Conservation (phyloP, 2,888 invertebrate genomes). For the Pyrocoelia pectoralis region DNA sequence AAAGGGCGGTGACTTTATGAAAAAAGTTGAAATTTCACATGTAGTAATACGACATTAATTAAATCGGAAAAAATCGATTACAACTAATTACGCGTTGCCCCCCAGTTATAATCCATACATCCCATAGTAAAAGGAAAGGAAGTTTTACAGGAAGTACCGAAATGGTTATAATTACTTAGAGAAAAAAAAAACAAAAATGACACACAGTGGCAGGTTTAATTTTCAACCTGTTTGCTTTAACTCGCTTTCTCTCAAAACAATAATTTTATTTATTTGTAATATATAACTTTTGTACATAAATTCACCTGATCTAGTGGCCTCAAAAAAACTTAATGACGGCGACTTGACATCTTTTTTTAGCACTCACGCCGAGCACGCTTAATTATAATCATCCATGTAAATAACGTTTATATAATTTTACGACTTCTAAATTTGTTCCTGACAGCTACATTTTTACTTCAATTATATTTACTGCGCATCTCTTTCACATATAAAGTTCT, state of each 20-base stretch:
- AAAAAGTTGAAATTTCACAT: background rate
- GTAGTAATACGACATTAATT: too few species aligned
- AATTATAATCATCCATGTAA: background rate
- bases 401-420: conserved; percentile 1
- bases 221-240: background rate
- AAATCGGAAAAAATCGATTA: background rate
- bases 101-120: background rate
- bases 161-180: conserved; percentile 1
- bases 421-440: background rate
- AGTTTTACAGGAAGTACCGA: conserved; percentile 13
- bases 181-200: conserved; percentile 16
- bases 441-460: background rate
- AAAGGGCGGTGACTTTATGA: conserved; percentile 2
- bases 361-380: too few species aligned
- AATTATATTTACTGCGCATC: background rate
- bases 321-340: background rate
- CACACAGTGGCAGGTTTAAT: background rate
- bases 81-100: background rate
- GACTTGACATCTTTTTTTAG: background rate
- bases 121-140: conserved; percentile 9
- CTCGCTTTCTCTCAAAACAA: background rate
- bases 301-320: background rate
- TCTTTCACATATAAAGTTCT: background rate
- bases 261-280: background rate
- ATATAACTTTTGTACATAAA: background rate